phyloP scores from a whole-genome alignment of 2,888 invertebrate genomes.

The Galeopsomyia nigrocyanea region DNA sequence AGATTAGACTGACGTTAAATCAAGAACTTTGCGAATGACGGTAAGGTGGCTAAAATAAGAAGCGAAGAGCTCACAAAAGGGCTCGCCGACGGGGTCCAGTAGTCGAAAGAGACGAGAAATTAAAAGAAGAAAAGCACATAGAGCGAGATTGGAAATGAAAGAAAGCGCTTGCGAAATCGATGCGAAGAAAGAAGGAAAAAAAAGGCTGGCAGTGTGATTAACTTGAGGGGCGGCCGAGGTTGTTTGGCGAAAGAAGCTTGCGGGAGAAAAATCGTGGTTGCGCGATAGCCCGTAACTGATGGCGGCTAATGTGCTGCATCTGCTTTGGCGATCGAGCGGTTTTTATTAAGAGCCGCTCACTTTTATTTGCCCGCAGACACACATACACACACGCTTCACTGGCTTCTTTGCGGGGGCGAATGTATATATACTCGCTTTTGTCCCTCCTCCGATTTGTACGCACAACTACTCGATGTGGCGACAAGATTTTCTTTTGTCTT shows the following conservation, averaged over 20 bases:
- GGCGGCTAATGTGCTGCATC: constrained; percentile 67
- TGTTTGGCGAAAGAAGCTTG: constrained; percentile 5
- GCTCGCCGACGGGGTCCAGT: too few species aligned
- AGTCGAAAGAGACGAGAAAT: not conserved
- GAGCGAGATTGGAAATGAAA: not conserved
- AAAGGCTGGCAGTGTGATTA: not conserved
- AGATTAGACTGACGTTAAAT: constrained; percentile 6
- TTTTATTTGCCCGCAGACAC: too few species aligned
- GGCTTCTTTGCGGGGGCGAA: too few species aligned
- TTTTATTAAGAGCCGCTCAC: constrained; percentile 57
- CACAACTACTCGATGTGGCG: too few species aligned
- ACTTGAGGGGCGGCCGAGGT: not conserved
- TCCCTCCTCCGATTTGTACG: too few species aligned
- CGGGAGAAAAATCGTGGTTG: not conserved
- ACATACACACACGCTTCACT: too few species aligned
- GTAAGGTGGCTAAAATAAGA: too few species aligned
- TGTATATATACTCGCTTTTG: too few species aligned
- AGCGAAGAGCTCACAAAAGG: too few species aligned
- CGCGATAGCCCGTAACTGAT: constrained; percentile 63
- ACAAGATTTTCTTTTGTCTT: too few species aligned
- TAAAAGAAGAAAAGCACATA: not conserved
- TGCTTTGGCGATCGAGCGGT: constrained; percentile 57
- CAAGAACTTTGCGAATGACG: too few species aligned
- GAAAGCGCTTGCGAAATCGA: constrained; percentile 3
- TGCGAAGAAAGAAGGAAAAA: not conserved